These are phyloP conservation scores for Leptobrachium ailaonicum DNA, from an alignment of 2,113 vertebrate species.

Conservation along the genomic window DNA sequence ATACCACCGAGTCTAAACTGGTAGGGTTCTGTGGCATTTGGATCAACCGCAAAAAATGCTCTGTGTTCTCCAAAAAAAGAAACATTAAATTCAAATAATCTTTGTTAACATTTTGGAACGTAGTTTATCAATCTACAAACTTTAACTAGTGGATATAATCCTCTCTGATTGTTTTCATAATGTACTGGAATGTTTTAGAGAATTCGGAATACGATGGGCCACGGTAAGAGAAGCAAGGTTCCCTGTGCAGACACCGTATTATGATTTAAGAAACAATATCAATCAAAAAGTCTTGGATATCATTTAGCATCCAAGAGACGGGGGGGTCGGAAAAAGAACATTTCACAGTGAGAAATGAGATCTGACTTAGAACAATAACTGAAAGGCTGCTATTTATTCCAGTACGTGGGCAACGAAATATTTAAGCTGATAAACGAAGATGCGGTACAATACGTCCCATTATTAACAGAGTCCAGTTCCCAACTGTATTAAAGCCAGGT, in stretches of 20 bases:
- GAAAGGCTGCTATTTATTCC: not conserved
- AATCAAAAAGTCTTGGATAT: conserved; percentile 10
- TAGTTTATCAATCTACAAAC: conserved; percentile 55
- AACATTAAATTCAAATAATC: conserved; percentile 53
- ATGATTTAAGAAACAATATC: conserved; percentile 56
- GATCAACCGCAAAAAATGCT: conserved; percentile 58
- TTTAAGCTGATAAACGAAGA: no score
- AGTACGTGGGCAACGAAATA: not conserved
- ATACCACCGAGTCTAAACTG: conserved; percentile 50
- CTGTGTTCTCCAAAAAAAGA: conserved; percentile 52
- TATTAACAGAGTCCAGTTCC: no score
- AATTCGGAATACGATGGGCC: conserved; percentile 49
- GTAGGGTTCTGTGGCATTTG: conserved; percentile 56
- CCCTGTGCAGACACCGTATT: conserved; percentile 48
- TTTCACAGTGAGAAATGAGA: conserved; percentile 1
- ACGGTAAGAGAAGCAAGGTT: conserved; percentile 62
- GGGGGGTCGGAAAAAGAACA: not conserved
- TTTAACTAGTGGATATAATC: conserved; percentile 45
- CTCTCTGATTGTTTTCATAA: conserved; percentile 62
- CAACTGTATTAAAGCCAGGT: no score
- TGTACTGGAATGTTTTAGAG: conserved; percentile 60
- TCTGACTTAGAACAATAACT: not conserved
- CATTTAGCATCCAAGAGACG: not conserved
- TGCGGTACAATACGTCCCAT: no score
- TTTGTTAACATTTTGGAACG: conserved; percentile 52